Evolutionary conservation across 2,113 vertebrate genomes (phyloP).

Genomic region (Pelvicachromis taeniatus): DNA sequence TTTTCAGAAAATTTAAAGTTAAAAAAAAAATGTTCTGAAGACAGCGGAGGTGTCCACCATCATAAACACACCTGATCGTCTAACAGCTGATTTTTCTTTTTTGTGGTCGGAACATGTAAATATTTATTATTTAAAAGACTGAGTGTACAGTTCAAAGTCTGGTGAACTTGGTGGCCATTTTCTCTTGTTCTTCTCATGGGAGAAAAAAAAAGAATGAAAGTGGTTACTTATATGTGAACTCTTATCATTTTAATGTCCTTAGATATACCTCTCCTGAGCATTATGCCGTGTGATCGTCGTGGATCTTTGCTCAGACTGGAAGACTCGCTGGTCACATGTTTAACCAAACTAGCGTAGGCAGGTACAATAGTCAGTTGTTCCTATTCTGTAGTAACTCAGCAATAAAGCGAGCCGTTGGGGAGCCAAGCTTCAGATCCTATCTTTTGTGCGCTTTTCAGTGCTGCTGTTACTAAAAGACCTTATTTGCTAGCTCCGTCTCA

Average conservation of each 20-base stretch:
- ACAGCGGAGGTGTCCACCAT: constrained; percentile 53
- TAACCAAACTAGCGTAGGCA: constrained; percentile 68
- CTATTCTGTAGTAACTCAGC: constrained; percentile 74
- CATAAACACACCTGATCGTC: constrained; percentile 38
- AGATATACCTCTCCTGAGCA: constrained; percentile 77
- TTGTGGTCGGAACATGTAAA: constrained; percentile 68
- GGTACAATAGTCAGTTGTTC: constrained; percentile 58
- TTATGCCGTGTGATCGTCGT: constrained; percentile 58
- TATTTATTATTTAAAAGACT: constrained; percentile 70
- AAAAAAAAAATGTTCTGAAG: constrained; percentile 49
- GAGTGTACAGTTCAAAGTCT: constrained; percentile 68
- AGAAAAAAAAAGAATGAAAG: constrained; percentile 19
- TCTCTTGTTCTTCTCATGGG: constrained; percentile 49
- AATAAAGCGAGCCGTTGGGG: constrained; percentile 66
- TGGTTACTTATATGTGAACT: constrained; percentile 68
- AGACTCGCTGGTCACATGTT: constrained; percentile 59
- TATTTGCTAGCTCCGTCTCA: constrained; percentile 28
- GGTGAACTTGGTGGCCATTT: constrained; percentile 65
- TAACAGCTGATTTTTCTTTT: constrained; percentile 25
- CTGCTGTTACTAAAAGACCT: constrained; percentile 54
- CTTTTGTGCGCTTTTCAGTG: constrained; percentile 54
- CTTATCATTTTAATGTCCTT: constrained; percentile 68
- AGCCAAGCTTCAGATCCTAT: constrained; percentile 30
- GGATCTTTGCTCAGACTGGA: constrained; percentile 53
- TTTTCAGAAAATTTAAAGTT: constrained; percentile 48